phyloP scores from a whole-genome alignment of 2,113 vertebrate genomes.

The Heterotis niloticus region DNA sequence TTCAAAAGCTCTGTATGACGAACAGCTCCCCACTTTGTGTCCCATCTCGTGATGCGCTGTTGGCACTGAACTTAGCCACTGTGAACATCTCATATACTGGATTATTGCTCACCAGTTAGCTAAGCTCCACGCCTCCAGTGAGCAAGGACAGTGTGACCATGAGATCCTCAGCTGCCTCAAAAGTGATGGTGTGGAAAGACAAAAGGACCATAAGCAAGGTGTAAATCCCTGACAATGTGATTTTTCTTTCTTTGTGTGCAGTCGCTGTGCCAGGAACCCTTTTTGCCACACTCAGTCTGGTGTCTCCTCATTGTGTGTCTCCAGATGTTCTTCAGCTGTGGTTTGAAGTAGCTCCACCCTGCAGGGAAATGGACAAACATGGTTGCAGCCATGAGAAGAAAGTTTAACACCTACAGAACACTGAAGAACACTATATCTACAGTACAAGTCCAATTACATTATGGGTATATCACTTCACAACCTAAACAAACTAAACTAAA shows the following conservation, averaged over 20 bases:
- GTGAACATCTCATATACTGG: constrained; percentile 57
- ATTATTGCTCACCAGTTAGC: constrained; percentile 64
- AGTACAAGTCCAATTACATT: too few relatives aligned
- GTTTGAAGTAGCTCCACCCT: not conserved
- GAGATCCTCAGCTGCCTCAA: too few relatives aligned
- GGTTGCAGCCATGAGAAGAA: not conserved
- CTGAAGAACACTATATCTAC: too few relatives aligned
- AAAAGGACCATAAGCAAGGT: not conserved
- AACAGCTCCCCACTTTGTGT: constrained; percentile 52
- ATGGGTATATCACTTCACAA: too few relatives aligned
- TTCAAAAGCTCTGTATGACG: too few relatives aligned
- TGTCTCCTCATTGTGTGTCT: not conserved
- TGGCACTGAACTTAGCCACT: constrained; percentile 72
- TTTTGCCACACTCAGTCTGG: not conserved
- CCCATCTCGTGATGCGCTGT: too few relatives aligned
- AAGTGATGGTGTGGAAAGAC: too few relatives aligned
- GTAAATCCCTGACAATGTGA: constrained; percentile 42
- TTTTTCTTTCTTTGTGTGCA: constrained; percentile 28
- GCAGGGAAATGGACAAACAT: constrained; percentile 1
- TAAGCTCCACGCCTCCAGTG: constrained; percentile 63
- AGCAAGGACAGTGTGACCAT: too few relatives aligned
- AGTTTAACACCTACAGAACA: too few relatives aligned
- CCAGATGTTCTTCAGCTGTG: constrained; percentile 10
- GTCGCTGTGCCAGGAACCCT: constrained; percentile 39
- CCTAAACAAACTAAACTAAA: too few relatives aligned